phyloP scores from a whole-genome alignment of 2,888 invertebrate genomes.

The Acleris laterana region DNA sequence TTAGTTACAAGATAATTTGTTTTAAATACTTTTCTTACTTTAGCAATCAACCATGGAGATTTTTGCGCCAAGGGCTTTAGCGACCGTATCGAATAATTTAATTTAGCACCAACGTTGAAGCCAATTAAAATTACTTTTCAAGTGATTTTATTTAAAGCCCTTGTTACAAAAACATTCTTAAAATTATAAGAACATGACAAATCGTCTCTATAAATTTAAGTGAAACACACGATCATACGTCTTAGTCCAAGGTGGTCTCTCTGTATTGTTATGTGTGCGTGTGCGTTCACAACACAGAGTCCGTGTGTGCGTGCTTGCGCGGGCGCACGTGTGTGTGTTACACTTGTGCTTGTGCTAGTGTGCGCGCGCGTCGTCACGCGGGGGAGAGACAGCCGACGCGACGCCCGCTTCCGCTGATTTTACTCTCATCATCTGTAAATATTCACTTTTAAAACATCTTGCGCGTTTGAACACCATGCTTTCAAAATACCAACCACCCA shows the following conservation, averaged over 20 bases:
- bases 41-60: conserved; percentile 37
- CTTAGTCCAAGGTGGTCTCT: conserved; percentile 12
- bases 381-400: conserved; percentile 88
- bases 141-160: conserved; percentile 22
- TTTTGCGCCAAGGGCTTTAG: conserved; percentile 28
- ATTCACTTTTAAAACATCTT: conserved; percentile 17
- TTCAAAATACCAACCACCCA: neutral
- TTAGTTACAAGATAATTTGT: conserved; percentile 39
- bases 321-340: conserved; percentile 34
- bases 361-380: conserved; percentile 81
- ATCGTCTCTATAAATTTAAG: conserved; percentile 22
- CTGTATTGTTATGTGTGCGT: conserved; percentile 5
- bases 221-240: conserved; percentile 14
- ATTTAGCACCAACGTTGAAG: conserved; percentile 40
- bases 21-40: conserved; percentile 32
- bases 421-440: conserved; percentile 83
- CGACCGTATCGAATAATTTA: conserved; percentile 30
- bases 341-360: conserved; percentile 54
- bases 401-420: conserved; percentile 84
- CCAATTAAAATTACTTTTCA: conserved; percentile 34
- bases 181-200: conserved; percentile 25
- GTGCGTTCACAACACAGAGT: conserved; percentile 2
- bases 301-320: conserved; percentile 32
- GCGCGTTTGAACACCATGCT: neutral
- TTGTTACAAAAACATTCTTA: conserved; percentile 23